A percentile compares a stretch with the other conserved stretches of the same genome.
phyloP scores from a whole-genome alignment of 1,140 invertebrate species.

The Bombus ignitus region DNA sequence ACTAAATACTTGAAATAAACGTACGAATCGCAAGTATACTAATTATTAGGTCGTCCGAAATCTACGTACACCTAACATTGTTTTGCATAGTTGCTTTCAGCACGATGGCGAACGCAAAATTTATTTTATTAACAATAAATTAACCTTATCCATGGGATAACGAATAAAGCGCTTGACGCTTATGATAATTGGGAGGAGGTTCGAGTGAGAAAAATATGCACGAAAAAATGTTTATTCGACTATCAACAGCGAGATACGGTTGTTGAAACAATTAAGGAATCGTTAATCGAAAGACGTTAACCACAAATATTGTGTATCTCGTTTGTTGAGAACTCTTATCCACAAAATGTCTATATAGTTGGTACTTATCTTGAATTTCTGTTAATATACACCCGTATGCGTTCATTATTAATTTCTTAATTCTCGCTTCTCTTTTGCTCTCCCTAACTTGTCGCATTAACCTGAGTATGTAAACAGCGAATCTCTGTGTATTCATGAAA shows the following conservation, averaged over 20 bases:
- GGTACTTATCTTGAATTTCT: too few relatives aligned
- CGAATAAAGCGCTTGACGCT: background rate
- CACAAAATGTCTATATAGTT: too few relatives aligned
- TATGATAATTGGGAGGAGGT: background rate
- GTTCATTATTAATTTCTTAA: background rate
- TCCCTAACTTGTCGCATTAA: too few relatives aligned
- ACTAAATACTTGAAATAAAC: too few relatives aligned
- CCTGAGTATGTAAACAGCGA: too few relatives aligned
- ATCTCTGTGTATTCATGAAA: too few relatives aligned
- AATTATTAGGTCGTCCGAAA: too few relatives aligned
- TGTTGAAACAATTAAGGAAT: background rate
- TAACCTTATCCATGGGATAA: background rate
- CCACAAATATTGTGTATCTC: background rate
- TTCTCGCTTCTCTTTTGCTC: too few relatives aligned
- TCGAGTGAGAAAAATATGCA: background rate
- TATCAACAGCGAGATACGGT: background rate
- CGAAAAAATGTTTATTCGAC: background rate
- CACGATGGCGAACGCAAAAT: too few relatives aligned
- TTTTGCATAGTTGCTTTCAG: too few relatives aligned
- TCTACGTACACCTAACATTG: too few relatives aligned
- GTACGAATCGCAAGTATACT: too few relatives aligned
- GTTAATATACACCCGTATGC: background rate
- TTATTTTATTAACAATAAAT: background rate
- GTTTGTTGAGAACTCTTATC: background rate
- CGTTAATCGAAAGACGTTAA: background rate